Base-by-base conservation (phyloP, 2,888 invertebrate genomes). In the Hedya salicella region DNA sequence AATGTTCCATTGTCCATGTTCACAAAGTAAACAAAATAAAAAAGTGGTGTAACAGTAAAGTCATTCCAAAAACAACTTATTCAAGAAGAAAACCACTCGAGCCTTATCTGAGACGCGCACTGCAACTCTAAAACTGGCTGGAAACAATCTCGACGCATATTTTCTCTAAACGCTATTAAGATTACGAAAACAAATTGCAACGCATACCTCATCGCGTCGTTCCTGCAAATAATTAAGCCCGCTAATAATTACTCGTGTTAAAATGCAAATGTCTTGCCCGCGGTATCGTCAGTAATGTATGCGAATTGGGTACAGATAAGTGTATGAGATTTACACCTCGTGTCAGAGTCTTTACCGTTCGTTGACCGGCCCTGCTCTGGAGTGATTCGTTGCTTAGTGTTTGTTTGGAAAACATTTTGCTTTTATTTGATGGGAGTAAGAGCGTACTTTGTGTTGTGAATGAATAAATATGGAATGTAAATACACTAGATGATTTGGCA, bases 191-290 rank as follows among this genome's bases (percentile, higher is more conserved):
- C 89, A 89, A 89, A 91, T 91, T 88, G 86, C 84, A 73, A 75
- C 69, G 79, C 87, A 84, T 88, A 82, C 87, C 80, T 82, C 81
- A 81, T 79, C 81, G 75, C 71, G 76, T 75, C 77, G 77, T 81
- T 83, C 83, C 76, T 76, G 75, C 79, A 80, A 82, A 86, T 86
- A 87, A 87, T 87, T 87, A 87, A 85, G 81, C 79, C 81, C 83
- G 82, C 82, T 86, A 83, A 87, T 90, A 90, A 91, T 90, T 90
- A 90, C 87, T 78, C 75, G 79, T 67, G 71, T 79, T 87, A 86
- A 87, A 89, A 90, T 91, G 91, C 85, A 90, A 90, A 91, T 90
- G 87, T 85, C 88, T 88, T 88, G 90, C 90, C 88, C 67, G 76
- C 74, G 77, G 84, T 81, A 78, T 81, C 79, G 80, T 81, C 78